phyloP scores from a whole-genome alignment of 2,797 vertebrate genomes.

The Malacoctenus gilli region DNA sequence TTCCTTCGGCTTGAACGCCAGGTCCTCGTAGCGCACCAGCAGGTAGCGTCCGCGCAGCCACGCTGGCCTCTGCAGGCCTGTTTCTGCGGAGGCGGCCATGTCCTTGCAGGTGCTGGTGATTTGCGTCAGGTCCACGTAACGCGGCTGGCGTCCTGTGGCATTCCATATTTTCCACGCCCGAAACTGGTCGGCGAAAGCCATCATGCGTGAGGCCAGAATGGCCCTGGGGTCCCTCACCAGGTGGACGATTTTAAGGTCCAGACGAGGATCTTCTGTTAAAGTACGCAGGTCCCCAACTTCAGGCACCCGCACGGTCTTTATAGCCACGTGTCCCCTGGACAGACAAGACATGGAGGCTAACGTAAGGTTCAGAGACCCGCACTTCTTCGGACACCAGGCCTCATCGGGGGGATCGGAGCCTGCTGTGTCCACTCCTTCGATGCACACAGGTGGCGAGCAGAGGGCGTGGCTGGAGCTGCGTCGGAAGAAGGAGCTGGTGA shows the following conservation, averaged over 20 bases:
- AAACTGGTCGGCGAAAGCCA: slow-evolving; percentile 80
- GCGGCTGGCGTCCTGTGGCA: slow-evolving; percentile 78
- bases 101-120: slow-evolving; percentile 83
- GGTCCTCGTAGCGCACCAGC: slow-evolving; percentile 85
- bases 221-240: slow-evolving; percentile 86
- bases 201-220: slow-evolving; percentile 82
- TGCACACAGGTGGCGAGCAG: slow-evolving; percentile 82
- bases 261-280: slow-evolving; percentile 82
- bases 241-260: slow-evolving; percentile 84
- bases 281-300: slow-evolving; percentile 78
- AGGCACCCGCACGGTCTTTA: slow-evolving; percentile 82
- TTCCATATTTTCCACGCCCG: slow-evolving; percentile 87
- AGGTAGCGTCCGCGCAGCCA: slow-evolving; percentile 85
- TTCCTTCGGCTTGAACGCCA: slow-evolving; percentile 78
- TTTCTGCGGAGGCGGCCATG: slow-evolving; percentile 78
- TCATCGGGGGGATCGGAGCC: slow-evolving; percentile 66
- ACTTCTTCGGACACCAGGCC: slow-evolving; percentile 81
- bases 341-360: slow-evolving; percentile 75
- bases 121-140: slow-evolving; percentile 80
- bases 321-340: slow-evolving; percentile 73
- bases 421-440: slow-evolving; percentile 30
- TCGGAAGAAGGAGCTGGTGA: slow-evolving; percentile 77
- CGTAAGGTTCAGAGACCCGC: slow-evolving; percentile 80
- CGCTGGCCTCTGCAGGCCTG: slow-evolving; percentile 71
- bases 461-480: slow-evolving; percentile 82